These are phyloP conservation scores for Morone saxatilis DNA, from an alignment of 2,113 vertebrate genomes.

Conservation along the genomic window DNA sequence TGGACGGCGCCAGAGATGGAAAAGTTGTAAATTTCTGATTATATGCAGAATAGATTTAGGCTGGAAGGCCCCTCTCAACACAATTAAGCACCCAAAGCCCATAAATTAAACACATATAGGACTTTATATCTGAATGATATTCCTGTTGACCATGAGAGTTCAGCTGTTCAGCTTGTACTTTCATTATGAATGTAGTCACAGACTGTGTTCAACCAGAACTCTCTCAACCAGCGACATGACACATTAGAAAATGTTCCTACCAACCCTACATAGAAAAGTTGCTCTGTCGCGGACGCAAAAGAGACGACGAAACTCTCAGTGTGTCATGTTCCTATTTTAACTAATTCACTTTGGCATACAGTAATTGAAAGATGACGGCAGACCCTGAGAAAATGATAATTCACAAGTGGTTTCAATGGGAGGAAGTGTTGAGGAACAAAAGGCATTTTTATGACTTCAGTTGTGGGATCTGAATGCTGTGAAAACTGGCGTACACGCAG, in stretches of 20 bases:
- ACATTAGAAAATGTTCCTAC: conserved; percentile 57
- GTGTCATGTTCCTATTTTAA: conserved; percentile 76
- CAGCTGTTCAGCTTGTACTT: conserved; percentile 61
- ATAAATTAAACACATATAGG: conserved; percentile 84
- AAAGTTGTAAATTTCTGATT: conserved; percentile 82
- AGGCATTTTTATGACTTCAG: conserved; percentile 75
- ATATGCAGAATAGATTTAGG: conserved; percentile 78
- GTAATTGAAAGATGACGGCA: conserved; percentile 76
- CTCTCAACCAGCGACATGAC: conserved; percentile 51
- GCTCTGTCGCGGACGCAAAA: conserved; percentile 50
- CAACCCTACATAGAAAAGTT: conserved; percentile 46
- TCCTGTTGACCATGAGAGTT: conserved; percentile 75
- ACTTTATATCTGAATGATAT: conserved; percentile 70
- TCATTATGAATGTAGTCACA: conserved; percentile 55
- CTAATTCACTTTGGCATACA: conserved; percentile 64
- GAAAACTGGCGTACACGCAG: conserved; percentile 59
- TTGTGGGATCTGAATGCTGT: conserved; percentile 71
- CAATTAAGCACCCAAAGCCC: conserved; percentile 75
- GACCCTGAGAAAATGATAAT: conserved; percentile 78
- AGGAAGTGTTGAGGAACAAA: conserved; percentile 85
- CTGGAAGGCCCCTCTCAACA: conserved; percentile 67
- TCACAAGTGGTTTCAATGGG: conserved; percentile 79
- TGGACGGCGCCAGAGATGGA: conserved; percentile 71
- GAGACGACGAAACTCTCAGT: conserved; percentile 57
- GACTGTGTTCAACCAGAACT: conserved; percentile 51